Evolutionary conservation across 2,888 invertebrate species (phyloP).

Genomic region (Carabus problematicus): DNA sequence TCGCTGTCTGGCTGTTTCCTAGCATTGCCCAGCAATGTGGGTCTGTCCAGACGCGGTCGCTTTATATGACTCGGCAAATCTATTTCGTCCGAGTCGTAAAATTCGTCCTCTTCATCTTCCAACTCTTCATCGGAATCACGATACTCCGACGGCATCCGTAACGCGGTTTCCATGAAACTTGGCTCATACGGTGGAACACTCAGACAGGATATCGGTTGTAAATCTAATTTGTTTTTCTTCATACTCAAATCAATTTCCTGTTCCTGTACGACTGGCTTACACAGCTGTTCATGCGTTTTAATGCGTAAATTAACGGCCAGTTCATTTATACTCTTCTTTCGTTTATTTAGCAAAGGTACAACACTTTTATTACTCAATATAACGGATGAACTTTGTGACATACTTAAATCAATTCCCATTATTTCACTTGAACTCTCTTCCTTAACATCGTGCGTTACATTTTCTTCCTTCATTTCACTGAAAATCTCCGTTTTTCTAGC

Average conservation of each 20-base stretch:
- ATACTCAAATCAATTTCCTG: conserved; percentile 40
- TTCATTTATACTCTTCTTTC: conserved; percentile 38
- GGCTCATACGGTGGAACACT: conserved; percentile 37
- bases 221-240: conserved; percentile 29
- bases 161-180: conserved; percentile 33
- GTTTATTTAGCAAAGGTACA: conserved; percentile 21
- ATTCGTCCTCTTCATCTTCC: conserved; percentile 46
- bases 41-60: conserved; percentile 46
- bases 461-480: conserved; percentile 3
- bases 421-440: conserved; percentile 44
- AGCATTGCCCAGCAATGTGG: conserved; percentile 48
- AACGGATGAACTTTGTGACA: conserved; percentile 14
- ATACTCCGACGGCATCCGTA: conserved; percentile 17
- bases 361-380: conserved; percentile 11
- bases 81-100: conserved; percentile 47
- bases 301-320: conserved; percentile 26
- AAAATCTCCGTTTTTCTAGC: conserved; percentile 36
- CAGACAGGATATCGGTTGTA: conserved; percentile 34
- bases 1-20: conserved; percentile 45
- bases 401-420: conserved; percentile 29
- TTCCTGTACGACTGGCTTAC: conserved; percentile 32
- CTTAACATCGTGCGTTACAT: neutral
- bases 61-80: conserved; percentile 48
- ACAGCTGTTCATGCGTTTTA: conserved; percentile 22
- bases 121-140: conserved; percentile 20